Conservation (phyloP, 1,140 invertebrate species). For the Bradysia coprophila region DNA sequence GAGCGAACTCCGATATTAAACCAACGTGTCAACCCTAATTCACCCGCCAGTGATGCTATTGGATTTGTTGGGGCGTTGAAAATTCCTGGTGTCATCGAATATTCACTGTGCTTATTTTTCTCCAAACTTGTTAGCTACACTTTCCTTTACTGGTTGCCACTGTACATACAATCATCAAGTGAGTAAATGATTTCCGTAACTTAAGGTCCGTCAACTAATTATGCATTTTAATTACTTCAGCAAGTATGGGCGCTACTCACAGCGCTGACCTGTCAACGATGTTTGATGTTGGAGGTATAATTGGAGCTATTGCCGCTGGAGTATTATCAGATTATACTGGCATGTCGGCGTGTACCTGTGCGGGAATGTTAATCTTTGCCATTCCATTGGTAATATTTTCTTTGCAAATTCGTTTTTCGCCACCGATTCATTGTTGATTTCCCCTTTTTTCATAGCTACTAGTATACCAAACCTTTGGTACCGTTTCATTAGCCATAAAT, state of each 20-base stretch:
- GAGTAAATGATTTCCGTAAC: conserved; percentile 23
- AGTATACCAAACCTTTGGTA: conserved; percentile 54
- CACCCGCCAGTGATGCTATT: conserved; percentile 35
- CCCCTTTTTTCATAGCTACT: conserved; percentile 57
- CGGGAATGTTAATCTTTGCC: conserved; percentile 58
- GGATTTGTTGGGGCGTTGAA: conserved; percentile 55
- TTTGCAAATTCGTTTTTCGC: conserved; percentile 1
- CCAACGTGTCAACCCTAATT: background rate
- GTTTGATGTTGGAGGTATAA: conserved; percentile 81
- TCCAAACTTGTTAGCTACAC: conserved; percentile 96
- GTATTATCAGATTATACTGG: conserved; percentile 64
- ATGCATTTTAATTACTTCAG: conserved; percentile 29
- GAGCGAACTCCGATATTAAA: conserved; percentile 26
- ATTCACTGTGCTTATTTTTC: conserved; percentile 87
- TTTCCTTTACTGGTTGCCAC: conserved; percentile 90
- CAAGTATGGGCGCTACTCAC: conserved; percentile 40
- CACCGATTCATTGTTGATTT: too few relatives aligned
- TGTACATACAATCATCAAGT: conserved; percentile 76
- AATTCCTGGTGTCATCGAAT: conserved; percentile 90
- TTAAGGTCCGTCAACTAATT: background rate
- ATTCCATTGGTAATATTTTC: conserved; percentile 56
- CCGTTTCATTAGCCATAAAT: conserved; percentile 36
- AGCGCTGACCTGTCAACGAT: conserved; percentile 75
- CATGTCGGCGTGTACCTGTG: conserved; percentile 71
- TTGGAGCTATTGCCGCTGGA: conserved; percentile 79